Percentiles rank a stretch among this genome's conserved stretches.
These are phyloP conservation scores for Drosophila quasianomalipes DNA, from an alignment of 2,888 invertebrate species.

Conservation along the genomic window DNA sequence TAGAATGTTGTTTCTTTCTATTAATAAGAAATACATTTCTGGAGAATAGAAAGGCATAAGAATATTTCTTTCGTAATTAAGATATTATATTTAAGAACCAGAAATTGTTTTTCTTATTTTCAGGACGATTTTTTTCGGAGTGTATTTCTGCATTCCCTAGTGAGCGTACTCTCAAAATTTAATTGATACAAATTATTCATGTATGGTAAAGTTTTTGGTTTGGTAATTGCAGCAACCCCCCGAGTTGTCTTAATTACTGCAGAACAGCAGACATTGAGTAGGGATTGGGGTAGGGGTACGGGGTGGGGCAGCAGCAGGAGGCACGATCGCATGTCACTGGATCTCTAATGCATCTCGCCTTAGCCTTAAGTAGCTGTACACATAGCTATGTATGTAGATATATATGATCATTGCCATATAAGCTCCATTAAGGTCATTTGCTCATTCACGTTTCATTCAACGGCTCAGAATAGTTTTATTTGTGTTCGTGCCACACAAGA, in stretches of 20 bases:
- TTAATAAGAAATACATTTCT: not conserved
- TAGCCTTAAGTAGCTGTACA: slow-evolving; percentile 22
- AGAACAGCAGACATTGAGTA: slow-evolving; percentile 10
- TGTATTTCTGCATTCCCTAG: not conserved
- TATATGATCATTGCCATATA: slow-evolving; percentile 28
- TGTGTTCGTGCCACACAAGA: slow-evolving; percentile 13
- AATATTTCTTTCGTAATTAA: not conserved
- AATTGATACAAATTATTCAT: slow-evolving; percentile 76
- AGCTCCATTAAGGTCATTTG: slow-evolving; percentile 82
- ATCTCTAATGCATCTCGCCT: slow-evolving; percentile 53
- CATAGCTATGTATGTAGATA: slow-evolving; percentile 14
- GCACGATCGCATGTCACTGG: slow-evolving; percentile 35
- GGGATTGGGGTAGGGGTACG: not conserved
- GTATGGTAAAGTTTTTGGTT: slow-evolving; percentile 52
- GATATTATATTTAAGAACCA: not conserved
- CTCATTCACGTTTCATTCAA: slow-evolving; percentile 67
- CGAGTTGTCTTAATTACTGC: slow-evolving; percentile 53
- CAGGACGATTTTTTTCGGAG: not conserved
- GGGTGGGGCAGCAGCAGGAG: not conserved
- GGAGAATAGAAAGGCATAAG: not conserved
- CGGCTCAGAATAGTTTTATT: slow-evolving; percentile 42
- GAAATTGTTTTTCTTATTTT: not conserved
- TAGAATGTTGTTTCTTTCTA: not conserved
- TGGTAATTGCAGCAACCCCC: slow-evolving; percentile 67
- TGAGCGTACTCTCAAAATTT: slow-evolving; percentile 57